phyloP scores from a whole-genome alignment of 1,140 invertebrate species.

The Chymomyza costata region DNA sequence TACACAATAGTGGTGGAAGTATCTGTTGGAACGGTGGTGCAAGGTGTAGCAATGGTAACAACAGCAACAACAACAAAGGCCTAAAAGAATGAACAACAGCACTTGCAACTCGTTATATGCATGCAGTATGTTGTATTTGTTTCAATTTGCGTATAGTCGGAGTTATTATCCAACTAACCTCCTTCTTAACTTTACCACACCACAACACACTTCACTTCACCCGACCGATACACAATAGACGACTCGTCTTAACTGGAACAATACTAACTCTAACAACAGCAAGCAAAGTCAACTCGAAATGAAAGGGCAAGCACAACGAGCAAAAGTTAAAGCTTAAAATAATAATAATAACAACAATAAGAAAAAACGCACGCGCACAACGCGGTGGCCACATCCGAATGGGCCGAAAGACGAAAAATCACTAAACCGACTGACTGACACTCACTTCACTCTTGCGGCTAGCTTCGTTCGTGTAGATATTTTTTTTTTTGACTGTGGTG shows the following conservation, averaged over 20 bases:
- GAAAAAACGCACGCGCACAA: constrained; percentile 52
- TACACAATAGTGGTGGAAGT: constrained; percentile 52
- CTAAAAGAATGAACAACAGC: constrained; percentile 23
- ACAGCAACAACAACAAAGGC: constrained; percentile 31
- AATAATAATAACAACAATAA: constrained; percentile 55
- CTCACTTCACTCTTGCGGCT: constrained; percentile 10
- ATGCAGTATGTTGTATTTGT: constrained; percentile 10
- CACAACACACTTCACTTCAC: too few species aligned
- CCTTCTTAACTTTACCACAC: too few species aligned
- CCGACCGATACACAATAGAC: too few species aligned
- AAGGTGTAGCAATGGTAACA: constrained; percentile 50
- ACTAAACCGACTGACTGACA: constrained; percentile 45
- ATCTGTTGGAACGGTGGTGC: constrained; percentile 20
- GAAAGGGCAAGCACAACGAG: constrained; percentile 61
- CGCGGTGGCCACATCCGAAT: constrained; percentile 66
- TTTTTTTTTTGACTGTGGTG: constrained; percentile 9
- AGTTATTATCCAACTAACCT: too few species aligned
- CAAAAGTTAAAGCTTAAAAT: constrained; percentile 66
- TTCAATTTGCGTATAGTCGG: too few species aligned
- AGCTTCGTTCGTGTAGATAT: constrained; percentile 26
- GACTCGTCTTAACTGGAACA: constrained; percentile 31
- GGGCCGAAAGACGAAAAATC: constrained; percentile 68
- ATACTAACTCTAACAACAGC: constrained; percentile 33
- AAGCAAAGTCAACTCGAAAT: constrained; percentile 37
- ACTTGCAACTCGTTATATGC: too few species aligned